These are phyloP conservation scores for Onychomys torridus DNA, from an alignment of 2,797 vertebrate genomes.

Conservation along the genomic window DNA sequence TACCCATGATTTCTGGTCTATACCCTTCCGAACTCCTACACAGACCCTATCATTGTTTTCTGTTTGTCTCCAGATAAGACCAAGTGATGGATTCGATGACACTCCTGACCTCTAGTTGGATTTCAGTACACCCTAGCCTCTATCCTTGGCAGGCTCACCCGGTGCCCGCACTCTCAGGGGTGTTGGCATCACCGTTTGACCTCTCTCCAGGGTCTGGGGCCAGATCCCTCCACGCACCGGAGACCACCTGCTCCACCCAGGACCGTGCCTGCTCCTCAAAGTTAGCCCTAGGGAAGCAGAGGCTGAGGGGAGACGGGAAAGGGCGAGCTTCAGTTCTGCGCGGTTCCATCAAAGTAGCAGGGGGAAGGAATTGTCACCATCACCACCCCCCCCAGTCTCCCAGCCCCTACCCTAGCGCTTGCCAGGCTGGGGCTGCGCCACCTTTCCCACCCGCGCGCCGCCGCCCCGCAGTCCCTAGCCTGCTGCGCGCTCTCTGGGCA, in stretches of 20 bases:
- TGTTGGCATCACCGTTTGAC: neutral
- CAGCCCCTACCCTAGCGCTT: neutral
- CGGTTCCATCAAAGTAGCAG: neutral
- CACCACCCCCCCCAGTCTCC: neutral
- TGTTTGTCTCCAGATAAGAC: neutral
- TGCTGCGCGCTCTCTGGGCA: neutral
- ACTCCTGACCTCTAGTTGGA: neutral
- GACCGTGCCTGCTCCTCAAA: neutral
- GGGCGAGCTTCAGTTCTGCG: neutral
- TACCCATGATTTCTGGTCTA: neutral
- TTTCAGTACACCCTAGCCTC: neutral
- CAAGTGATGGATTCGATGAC: neutral
- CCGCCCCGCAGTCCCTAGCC: rapidly evolving
- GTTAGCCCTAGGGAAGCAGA: neutral
- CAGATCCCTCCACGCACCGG: neutral
- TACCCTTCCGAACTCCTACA: too few relatives aligned
- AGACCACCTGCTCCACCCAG: slow-evolving; percentile 34
- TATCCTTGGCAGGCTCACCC: neutral
- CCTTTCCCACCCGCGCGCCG: neutral
- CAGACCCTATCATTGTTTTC: neutral
- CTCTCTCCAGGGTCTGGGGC: neutral
- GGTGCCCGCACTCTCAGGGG: neutral
- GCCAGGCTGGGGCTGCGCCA: neutral
- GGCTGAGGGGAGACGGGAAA: neutral
- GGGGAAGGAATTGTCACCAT: neutral